Conservation (phyloP, 2,797 vertebrate genomes). For the Natrix natrix region DNA sequence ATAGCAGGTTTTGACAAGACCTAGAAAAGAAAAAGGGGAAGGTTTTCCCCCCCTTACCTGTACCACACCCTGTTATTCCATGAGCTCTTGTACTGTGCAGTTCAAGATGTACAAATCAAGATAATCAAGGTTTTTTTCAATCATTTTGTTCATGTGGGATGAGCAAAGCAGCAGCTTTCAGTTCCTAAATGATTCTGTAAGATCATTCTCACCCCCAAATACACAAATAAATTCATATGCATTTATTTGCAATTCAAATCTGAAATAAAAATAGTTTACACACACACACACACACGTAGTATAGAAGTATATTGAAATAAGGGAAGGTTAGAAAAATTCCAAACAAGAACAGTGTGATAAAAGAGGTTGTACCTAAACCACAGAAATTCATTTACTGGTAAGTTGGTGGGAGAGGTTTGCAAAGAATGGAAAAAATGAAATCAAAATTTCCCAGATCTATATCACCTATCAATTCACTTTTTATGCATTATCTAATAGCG, state of each 20-base stretch:
- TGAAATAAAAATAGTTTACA: background rate
- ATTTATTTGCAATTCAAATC: background rate
- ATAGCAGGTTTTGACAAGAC: constrained; percentile 25
- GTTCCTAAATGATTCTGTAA: background rate
- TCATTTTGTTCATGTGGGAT: background rate
- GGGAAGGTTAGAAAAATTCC: background rate
- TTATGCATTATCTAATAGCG: background rate
- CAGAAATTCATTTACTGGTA: background rate
- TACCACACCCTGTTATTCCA: background rate
- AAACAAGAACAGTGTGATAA: background rate
- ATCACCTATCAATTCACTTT: background rate
- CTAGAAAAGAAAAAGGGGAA: background rate
- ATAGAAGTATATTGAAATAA: background rate
- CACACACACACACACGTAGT: background rate
- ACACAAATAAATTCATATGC: background rate
- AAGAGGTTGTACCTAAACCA: background rate
- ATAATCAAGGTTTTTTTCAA: background rate
- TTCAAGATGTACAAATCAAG: background rate
- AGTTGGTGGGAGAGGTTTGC: background rate
- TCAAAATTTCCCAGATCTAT: background rate
- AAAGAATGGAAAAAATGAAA: background rate
- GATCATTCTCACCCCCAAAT: background rate
- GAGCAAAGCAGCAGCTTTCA: background rate
- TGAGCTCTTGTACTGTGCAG: too few relatives aligned
- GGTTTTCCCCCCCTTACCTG: background rate